Base-by-base conservation (phyloP, 1,140 invertebrate genomes). In the Planococcus citri region DNA sequence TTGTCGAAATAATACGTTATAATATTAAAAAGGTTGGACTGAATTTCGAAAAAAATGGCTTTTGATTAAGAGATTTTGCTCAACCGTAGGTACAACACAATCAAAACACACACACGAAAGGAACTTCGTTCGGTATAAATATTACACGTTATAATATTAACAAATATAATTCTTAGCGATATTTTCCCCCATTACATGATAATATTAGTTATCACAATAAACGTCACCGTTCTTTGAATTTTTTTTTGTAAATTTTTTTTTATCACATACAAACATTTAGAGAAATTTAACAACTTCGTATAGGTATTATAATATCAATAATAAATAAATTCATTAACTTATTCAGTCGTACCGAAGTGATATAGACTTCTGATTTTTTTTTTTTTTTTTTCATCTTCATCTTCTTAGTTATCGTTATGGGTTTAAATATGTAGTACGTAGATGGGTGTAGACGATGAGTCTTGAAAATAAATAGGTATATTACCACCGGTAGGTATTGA, bases 271-370 rank as follows among this genome's bases (percentile, higher is more conserved):
- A n/a, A 51, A 51, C 41, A 51, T 51, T 51, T 51, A 51, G 17
- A 51, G n/a, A 51, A 51, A 51, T 51, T 51, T 17, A 51, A 51
- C 41, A 51, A 51, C n/a, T 51, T 51, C 41, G 41, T 51, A 51
- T n/a, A n/a, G n/a, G n/a, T n/a, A n/a, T n/a, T n/a, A n/a, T n/a
- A 51, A 17, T 17, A 51, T 51, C n/a, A n/a, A n/a, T n/a, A n/a
- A n/a, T 17, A 51, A 9, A 2, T 33, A 33, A 33, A 51, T 9
- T 51, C 6, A 51, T 51, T 51, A 51, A 51, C 41, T 51, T 51
- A 51, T 51, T 51, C 41, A 51, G 41, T 51, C 41, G 17, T 9
- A 51, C n/a, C 41, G 41, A 51, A 51, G 41, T 17, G 3, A 51
- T 3, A 51, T 51, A 51, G n/a, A 17, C 6, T 51, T 51, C n/a